A percentile compares a stretch with the other conserved stretches of the same genome.
Evolutionary conservation across 2,888 invertebrate species (phyloP).

Genomic region (Trisateles emortualis): DNA sequence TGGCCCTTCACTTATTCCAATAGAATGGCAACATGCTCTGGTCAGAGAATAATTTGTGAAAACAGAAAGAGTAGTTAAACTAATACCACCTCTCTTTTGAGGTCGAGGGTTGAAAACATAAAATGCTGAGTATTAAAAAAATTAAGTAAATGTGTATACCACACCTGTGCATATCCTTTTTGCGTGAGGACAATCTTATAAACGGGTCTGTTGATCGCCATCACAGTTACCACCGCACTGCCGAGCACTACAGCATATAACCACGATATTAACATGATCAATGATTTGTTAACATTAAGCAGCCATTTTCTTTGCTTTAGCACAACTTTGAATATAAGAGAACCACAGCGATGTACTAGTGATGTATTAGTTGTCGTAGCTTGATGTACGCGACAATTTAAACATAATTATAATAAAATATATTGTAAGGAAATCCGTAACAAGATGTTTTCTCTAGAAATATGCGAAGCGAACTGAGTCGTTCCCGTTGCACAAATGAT

Average conservation of each 20-base stretch:
- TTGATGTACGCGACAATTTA: too few relatives aligned
- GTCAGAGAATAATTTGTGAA: too few relatives aligned
- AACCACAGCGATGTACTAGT: too few relatives aligned
- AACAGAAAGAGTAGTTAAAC: too few relatives aligned
- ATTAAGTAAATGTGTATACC: conserved; percentile 2
- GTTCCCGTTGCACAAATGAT: conserved; percentile 43
- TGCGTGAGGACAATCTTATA: conserved; percentile 89
- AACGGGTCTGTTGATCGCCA: conserved; percentile 75
- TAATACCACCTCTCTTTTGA: too few relatives aligned
- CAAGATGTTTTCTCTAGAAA: conserved; percentile 56
- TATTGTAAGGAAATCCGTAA: neutral
- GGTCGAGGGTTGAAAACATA: too few relatives aligned
- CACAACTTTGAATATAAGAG: neutral
- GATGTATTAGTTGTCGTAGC: too few relatives aligned
- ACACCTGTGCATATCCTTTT: conserved; percentile 90
- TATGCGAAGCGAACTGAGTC: conserved; percentile 62
- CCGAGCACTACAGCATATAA: conserved; percentile 47
- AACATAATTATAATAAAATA: neutral
- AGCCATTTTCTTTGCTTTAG: neutral
- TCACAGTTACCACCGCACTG: conserved; percentile 41
- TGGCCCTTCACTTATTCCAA: too few relatives aligned
- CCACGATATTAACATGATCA: conserved; percentile 41
- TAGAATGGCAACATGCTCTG: too few relatives aligned
- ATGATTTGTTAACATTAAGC: neutral
- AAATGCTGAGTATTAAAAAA: too few relatives aligned